Evolutionary conservation across 2,113 vertebrate genomes (phyloP), one percentile per base, ranked within the genome.

Genomic region (Mastomys natalensis): DNA sequence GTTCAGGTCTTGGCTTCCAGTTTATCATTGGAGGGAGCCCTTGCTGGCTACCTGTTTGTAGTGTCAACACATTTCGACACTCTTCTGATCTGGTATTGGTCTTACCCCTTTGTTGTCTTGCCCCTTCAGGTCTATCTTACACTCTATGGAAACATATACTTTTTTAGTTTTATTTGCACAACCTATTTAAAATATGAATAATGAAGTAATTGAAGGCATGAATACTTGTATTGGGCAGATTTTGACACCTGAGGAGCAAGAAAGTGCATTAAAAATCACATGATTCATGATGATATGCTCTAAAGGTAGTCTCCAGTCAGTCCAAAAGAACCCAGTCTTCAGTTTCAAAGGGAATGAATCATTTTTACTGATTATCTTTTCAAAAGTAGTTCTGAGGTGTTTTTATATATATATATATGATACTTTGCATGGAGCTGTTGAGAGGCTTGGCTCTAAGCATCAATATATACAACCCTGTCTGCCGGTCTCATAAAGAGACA

Each of bases 401-500:
- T 84, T 45, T 31, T 34, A 5, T 90, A 86, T 90, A n/a, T n/a
- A n/a, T n/a, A n/a, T n/a, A n/a, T 81, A n/a, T 93, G 60, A 91
- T n/a, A 1, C 76, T 45, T 40, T 9, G 64, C 34, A 60, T 40
- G 55, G 81, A 70, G n/a, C 1, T 5, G 70, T 88, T 64, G 21
- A 84, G 66, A 80, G 2, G 60, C 40, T 91, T 88, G 66, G 1
- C 48, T 92, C 4, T 94, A 43, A 93, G 13, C 9, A 19, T 84
- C 22, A 53, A 40, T 84, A 64, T 82, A 19, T 48, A 40, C 6
- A 72, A 10, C 84, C 8, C 26, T 95, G 58, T 60, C 90, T 55
- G 76, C 16, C 1, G 87, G 45, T 45, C 4, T 95, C 80, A 55
- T 66, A 81, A 95, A 93, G 60, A 16, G 10, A 26, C 1, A 0